phyloP scores from a whole-genome alignment of 1,140 invertebrate genomes.

The Bombus difficillimus region DNA sequence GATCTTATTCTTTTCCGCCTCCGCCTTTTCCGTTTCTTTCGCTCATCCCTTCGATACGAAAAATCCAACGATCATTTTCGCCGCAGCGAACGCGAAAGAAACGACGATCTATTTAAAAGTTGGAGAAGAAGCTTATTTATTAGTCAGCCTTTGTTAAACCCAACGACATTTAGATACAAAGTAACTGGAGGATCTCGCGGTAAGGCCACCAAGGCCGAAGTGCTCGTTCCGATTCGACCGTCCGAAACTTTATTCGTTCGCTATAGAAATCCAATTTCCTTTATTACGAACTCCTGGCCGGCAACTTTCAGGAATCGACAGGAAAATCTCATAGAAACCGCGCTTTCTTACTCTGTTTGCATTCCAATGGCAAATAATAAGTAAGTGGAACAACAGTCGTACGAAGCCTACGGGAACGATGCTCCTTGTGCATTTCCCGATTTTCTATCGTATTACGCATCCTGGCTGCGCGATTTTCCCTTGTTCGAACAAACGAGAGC shows the following conservation, averaged over 20 bases:
- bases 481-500: background rate
- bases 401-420: background rate
- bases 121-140: slow-evolving; percentile 18
- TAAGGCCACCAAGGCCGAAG: background rate
- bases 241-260: slow-evolving; percentile 23
- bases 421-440: background rate
- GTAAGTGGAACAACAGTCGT: slow-evolving; percentile 1
- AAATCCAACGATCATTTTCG: background rate
- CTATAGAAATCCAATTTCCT: slow-evolving; percentile 33
- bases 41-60: background rate
- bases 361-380: slow-evolving; percentile 35
- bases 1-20: background rate
- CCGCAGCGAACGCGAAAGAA: background rate
- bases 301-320: slow-evolving; percentile 34
- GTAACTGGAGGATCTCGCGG: background rate
- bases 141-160: slow-evolving; percentile 17
- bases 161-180: slow-evolving; percentile 28
- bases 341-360: slow-evolving; percentile 12
- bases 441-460: no score
- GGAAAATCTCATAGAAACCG: slow-evolving; percentile 19
- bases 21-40: background rate
- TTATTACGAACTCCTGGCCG: background rate
- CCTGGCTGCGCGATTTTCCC: background rate
- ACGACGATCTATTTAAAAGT: background rate
- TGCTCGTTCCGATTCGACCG: slow-evolving; percentile 6